phyloP scores from a whole-genome alignment of 2,113 vertebrate genomes.

The Setophaga kirtlandii region DNA sequence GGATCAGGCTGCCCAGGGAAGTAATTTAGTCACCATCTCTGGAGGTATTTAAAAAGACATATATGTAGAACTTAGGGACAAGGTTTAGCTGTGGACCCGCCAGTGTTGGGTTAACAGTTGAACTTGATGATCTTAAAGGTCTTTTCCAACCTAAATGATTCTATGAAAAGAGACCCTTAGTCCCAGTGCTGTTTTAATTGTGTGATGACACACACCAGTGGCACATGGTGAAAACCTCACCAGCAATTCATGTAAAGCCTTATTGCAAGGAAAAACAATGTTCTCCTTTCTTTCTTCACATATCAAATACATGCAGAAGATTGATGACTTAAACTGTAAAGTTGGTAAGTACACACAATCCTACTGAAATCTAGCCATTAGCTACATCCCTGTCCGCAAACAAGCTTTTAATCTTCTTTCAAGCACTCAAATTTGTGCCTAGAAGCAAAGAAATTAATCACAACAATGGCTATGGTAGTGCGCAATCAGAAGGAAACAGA shows the following conservation, averaged over 20 bases:
- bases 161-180: neutral
- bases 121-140: neutral
- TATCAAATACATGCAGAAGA: neutral
- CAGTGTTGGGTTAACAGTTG: neutral
- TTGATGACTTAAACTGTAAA: slow-evolving; percentile 10
- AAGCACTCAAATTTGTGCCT: slow-evolving; percentile 53
- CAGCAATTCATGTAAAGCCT: neutral
- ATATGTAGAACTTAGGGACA: neutral
- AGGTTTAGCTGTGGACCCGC: neutral
- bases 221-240: neutral
- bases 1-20: neutral
- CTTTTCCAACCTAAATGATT: neutral
- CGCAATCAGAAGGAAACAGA: slow-evolving; percentile 66
- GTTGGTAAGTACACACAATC: slow-evolving; percentile 31
- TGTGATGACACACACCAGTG: neutral
- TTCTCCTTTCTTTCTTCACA: neutral
- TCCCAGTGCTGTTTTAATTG: fast-evolving
- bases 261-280: neutral
- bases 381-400: neutral
- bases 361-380: slow-evolving; percentile 28
- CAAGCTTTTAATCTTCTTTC: slow-evolving; percentile 62
- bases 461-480: slow-evolving; percentile 11
- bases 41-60: neutral
- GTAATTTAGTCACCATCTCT: neutral
- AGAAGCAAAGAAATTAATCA: slow-evolving; percentile 66